A percentile compares a stretch with the other conserved stretches of the same genome.
Conservation (phyloP, 1,140 invertebrate genomes). For the Cyclargus thomasi region DNA sequence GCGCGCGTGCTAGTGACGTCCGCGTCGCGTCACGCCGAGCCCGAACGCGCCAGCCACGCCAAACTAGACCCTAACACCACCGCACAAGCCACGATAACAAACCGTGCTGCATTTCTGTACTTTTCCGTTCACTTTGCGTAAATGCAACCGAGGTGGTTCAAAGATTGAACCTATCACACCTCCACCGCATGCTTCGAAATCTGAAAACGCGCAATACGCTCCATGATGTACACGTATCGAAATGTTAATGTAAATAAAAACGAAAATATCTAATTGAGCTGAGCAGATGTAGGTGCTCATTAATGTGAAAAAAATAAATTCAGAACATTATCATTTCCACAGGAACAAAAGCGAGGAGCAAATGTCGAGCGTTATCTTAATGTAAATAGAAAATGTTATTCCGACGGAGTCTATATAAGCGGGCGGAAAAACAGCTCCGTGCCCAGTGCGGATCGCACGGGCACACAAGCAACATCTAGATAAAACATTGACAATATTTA, state of each 20-base stretch:
- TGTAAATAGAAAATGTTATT: constrained; percentile 41
- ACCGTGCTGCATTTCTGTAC: constrained; percentile 43
- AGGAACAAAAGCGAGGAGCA: constrained; percentile 25
- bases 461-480: constrained; percentile 48
- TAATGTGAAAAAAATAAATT: constrained; percentile 13
- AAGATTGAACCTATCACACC: constrained; percentile 15
- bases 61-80: constrained; percentile 29
- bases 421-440: constrained; percentile 22
- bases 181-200: not conserved
- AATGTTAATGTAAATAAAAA: too few relatives aligned
- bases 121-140: constrained; percentile 59
- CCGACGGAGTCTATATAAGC: constrained; percentile 55
- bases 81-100: constrained; percentile 28
- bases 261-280: not conserved
- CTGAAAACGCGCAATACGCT: not conserved
- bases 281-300: constrained; percentile 18
- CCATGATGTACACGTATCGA: not conserved
- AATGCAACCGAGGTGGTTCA: constrained; percentile 23
- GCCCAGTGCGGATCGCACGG: constrained; percentile 66
- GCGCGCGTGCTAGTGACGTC: constrained; percentile 38
- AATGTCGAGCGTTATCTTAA: constrained; percentile 36
- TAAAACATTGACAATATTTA: constrained; percentile 16
- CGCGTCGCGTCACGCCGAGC: constrained; percentile 33
- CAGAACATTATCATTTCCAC: not conserved
- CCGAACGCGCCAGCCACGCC: constrained; percentile 20